A percentile compares a stretch with the other conserved stretches of the same genome.
phyloP scores from a whole-genome alignment of 2,888 invertebrate genomes.

The Melieria omissa region DNA sequence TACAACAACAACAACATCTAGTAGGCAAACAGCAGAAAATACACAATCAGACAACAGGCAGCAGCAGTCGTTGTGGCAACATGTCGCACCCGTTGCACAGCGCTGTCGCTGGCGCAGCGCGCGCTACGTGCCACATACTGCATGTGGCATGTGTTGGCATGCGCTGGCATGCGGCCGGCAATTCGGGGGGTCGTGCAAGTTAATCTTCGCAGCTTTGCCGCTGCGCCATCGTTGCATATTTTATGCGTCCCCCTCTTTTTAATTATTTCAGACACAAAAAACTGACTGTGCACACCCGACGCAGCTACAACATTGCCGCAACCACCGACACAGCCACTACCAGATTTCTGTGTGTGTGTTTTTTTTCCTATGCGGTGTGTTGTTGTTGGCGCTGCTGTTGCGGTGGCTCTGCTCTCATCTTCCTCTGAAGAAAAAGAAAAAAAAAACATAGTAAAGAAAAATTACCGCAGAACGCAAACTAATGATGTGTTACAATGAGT shows the following conservation, averaged over 20 bases:
- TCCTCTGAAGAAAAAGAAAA: conserved; percentile 18
- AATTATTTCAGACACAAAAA: neutral
- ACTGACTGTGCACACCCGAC: neutral
- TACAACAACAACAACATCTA: neutral
- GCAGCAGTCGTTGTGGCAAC: neutral
- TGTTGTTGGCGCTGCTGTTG: conserved; percentile 14
- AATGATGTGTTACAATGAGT: conserved; percentile 59
- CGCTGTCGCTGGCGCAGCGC: neutral
- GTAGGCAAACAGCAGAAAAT: too few relatives aligned
- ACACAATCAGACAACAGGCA: too few relatives aligned
- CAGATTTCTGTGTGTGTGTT: neutral
- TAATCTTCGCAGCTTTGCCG: conserved; percentile 20
- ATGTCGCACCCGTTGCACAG: neutral
- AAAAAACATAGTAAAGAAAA: conserved; percentile 19
- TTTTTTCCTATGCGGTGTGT: conserved; percentile 21
- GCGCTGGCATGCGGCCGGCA: neutral
- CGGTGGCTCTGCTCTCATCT: conserved; percentile 17
- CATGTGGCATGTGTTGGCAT: conserved; percentile 10
- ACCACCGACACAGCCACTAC: neutral
- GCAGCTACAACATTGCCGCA: conserved; percentile 1
- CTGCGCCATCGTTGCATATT: neutral
- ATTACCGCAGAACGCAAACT: conserved; percentile 62
- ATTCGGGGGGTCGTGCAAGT: conserved; percentile 24
- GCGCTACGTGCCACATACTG: neutral
- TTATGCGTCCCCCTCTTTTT: neutral